phyloP scores from a whole-genome alignment of 2,797 vertebrate species.

The Mormyrus hasselquistii region DNA sequence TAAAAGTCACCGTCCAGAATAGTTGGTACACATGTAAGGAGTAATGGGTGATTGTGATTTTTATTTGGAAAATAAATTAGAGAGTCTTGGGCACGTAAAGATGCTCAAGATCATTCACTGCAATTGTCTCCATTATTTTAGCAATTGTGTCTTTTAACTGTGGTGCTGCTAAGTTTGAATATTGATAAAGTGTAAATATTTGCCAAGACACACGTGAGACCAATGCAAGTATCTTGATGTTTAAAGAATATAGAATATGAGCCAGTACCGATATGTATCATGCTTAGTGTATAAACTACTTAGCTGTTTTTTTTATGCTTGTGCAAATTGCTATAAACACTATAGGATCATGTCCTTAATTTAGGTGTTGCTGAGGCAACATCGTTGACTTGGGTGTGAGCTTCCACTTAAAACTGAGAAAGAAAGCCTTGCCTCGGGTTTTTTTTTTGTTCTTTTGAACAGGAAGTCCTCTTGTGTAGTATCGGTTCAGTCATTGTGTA shows the following conservation, averaged over 20 bases:
- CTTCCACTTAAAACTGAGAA: neutral
- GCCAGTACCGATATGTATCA: neutral
- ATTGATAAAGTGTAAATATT: neutral
- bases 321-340: neutral
- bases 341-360: constrained; percentile 32
- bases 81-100: neutral
- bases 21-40: neutral
- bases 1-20: neutral
- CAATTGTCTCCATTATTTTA: neutral
- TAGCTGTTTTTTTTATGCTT: neutral
- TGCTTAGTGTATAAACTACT: neutral
- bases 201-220: neutral
- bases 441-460: constrained; percentile 8
- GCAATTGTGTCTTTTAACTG: neutral
- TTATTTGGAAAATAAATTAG: neutral
- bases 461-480: constrained; percentile 15
- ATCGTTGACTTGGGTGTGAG: neutral
- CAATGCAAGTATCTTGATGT: neutral
- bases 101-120: neutral
- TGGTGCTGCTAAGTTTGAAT: neutral
- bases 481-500: constrained; percentile 15
- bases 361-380: constrained; percentile 20
- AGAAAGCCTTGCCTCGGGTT: neutral
- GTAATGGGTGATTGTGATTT: neutral
- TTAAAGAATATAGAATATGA: neutral